Evolutionary conservation across 2,797 vertebrate species (phyloP).

Genomic region (Crypturellus tataupa): DNA sequence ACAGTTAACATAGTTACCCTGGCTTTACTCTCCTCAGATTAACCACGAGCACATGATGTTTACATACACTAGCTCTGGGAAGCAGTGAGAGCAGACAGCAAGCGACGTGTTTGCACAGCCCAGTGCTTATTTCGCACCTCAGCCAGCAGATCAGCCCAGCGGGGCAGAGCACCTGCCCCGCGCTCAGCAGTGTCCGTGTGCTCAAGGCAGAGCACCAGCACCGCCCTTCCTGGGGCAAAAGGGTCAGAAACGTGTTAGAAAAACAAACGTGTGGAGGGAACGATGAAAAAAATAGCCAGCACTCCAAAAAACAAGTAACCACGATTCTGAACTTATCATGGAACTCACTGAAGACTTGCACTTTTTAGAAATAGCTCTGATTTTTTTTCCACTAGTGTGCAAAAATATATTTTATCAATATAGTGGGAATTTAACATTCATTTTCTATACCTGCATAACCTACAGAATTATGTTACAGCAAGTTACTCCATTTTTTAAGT

Average conservation of each 20-base stretch:
- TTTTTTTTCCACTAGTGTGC: not conserved
- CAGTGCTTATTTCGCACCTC: not conserved
- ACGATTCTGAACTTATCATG: not conserved
- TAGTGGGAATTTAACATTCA: not conserved
- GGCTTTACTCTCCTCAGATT: not conserved
- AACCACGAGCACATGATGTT: not conserved
- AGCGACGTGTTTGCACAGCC: not conserved
- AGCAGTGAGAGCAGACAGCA: slow-evolving; percentile 18
- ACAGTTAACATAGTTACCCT: slow-evolving; percentile 22
- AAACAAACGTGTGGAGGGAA: not conserved
- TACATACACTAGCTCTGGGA: not conserved
- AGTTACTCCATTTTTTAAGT: not conserved
- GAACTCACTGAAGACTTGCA: not conserved
- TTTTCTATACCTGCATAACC: not conserved
- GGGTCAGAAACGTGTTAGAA: not conserved
- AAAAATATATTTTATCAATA: not conserved
- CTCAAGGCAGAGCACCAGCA: not conserved
- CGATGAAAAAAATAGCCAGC: not conserved
- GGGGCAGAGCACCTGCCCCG: not conserved
- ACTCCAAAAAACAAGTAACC: not conserved
- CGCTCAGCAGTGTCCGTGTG: not conserved
- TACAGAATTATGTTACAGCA: not conserved
- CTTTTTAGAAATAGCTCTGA: not conserved
- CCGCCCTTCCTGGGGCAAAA: not conserved
- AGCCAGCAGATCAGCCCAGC: not conserved